Evolutionary conservation across 2,888 invertebrate species (phyloP), one percentile per base, ranked within the genome.

Genomic region (Hydropsyche betteni): DNA sequence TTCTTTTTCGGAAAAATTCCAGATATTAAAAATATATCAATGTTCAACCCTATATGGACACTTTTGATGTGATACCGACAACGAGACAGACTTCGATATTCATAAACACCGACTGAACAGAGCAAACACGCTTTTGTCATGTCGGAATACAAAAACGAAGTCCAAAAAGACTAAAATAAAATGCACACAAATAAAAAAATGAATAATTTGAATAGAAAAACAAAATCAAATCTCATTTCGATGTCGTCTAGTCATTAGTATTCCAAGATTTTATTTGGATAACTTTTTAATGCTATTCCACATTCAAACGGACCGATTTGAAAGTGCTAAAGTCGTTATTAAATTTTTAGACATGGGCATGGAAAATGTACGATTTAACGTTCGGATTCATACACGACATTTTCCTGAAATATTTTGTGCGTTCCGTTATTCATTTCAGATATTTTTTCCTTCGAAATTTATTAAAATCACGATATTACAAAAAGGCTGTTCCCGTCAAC

Each of bases 71-170:
- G 36, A 24, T 8, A 69, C 24, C 38, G 44, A 50, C 69, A 69
- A 36, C 36, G 38, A 44, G 38, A 69, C 69, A 34, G 69, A 69
- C 14, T 69, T 69, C 16, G 69, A 69, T 69, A 50, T 69, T 69
- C 69, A 69, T 69, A 69, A 50, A 69, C 51, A 69, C 16, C 12
- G 33, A 34, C 64, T 12, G 69, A 50, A 69, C 69, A 69, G 38
- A 50, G 24, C 53, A 70, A 70, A 70, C 70, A 70, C 51, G 44
- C 70, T 24, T 51, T 70, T 70, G 52, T 70, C 70, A 51, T 53
- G 53, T 53, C 44, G 10, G 8, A 53, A 53, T 33, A 70, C 51
- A 70, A 64, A 64, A 64, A 34, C 36, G 34, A 64, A 64, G n/a
- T 8, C 64, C 12, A 64, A 12, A 33, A 61, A 24, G 12, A n/a